A percentile compares a stretch with the other conserved stretches of the same genome.
phyloP scores from a whole-genome alignment of 2,888 invertebrate genomes.

The Congeria kusceri region DNA sequence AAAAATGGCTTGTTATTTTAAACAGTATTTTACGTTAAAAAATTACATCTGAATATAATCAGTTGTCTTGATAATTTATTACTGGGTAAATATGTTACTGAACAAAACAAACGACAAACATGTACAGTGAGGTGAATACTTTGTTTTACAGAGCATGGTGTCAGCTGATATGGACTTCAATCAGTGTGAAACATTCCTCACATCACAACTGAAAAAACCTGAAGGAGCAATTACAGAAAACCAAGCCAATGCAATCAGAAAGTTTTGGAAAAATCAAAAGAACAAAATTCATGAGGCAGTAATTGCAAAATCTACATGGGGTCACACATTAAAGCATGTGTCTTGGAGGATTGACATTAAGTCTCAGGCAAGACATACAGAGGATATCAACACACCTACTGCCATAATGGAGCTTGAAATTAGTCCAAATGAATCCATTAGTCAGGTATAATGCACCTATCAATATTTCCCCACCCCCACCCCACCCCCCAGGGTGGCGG shows the following conservation, averaged over 20 bases:
- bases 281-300: slow-evolving; percentile 82
- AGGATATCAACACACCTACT: slow-evolving; percentile 89
- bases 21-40: no score
- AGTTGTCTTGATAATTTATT: no score
- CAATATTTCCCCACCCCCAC: no score
- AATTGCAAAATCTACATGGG: slow-evolving; percentile 80
- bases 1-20: no score
- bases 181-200: slow-evolving; percentile 83
- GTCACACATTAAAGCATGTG: slow-evolving; percentile 78
- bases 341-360: slow-evolving; percentile 84
- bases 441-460: slow-evolving; percentile 40
- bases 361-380: slow-evolving; percentile 92
- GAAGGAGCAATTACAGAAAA: slow-evolving; percentile 82
- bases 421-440: slow-evolving; percentile 84
- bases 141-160: slow-evolving; percentile 79
- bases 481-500: no score
- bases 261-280: slow-evolving; percentile 83
- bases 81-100: no score
- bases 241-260: slow-evolving; percentile 79
- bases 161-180: slow-evolving; percentile 84
- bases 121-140: not conserved
- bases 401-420: slow-evolving; percentile 89
- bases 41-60: no score
- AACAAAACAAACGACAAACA: no score
- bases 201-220: slow-evolving; percentile 81